Evolutionary conservation across 2,797 vertebrate species (phyloP).

Genomic region (Pseudomugil tenellus): DNA sequence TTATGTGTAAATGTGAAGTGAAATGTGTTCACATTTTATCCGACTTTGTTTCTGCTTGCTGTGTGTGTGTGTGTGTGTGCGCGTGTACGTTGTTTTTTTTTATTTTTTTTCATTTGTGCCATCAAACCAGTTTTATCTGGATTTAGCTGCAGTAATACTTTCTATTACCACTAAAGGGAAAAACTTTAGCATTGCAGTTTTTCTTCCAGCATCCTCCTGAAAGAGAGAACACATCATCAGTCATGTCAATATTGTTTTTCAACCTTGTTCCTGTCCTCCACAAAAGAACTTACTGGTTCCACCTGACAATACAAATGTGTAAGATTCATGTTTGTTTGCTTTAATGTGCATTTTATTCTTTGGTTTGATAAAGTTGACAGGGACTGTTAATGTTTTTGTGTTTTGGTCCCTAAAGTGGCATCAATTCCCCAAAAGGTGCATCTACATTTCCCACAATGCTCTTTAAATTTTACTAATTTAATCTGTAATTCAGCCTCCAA

Average conservation of each 20-base stretch:
- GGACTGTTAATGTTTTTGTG: background rate
- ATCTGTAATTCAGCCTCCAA: background rate
- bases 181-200: background rate
- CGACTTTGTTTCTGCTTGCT: slow-evolving; percentile 31
- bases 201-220: background rate
- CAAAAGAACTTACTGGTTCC: background rate
- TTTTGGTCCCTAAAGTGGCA: background rate
- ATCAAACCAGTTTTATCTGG: slow-evolving; percentile 14
- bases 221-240: background rate
- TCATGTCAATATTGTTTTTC: background rate
- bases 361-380: background rate
- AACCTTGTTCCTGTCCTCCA: background rate
- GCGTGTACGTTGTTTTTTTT: background rate
- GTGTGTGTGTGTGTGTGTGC: background rate
- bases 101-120: slow-evolving; percentile 10
- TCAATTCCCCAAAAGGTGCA: background rate
- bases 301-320: too few species aligned
- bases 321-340: background rate
- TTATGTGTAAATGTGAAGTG: slow-evolving; percentile 13
- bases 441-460: background rate
- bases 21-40: slow-evolving; percentile 18
- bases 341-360: background rate
- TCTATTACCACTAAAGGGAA: background rate
- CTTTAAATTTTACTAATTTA: background rate
- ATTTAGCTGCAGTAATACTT: slow-evolving; percentile 1